Evolutionary conservation across 1,140 invertebrate genomes (phyloP), one percentile per base, ranked within the genome.

Genomic region (Caerostris darwini): DNA sequence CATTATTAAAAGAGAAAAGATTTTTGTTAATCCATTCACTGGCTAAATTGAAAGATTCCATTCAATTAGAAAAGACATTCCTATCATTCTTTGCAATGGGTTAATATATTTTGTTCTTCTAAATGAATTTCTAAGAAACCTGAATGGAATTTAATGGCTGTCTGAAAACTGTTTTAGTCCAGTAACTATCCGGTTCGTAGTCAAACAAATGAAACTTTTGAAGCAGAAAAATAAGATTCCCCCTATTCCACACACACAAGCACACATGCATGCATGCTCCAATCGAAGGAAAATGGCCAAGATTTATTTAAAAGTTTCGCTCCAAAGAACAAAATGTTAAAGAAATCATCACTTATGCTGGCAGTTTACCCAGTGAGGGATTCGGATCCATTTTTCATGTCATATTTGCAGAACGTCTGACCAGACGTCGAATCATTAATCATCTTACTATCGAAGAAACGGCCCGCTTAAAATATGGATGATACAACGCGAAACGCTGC

Each of bases 401-500:
- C 19, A n/a, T 57, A 57, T 58, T 85, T 85, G 82, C 56, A 57
- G 82, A 85, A 19, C 17, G 82, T 85, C 57, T 57, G 82, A 58
- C 82, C 82, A 58, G 7, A 57, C n/a, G 56, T n/a, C n/a, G 12
- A 34, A 10, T n/a, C 54, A 85, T 85, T 85, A 85, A 85, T 85
- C 82, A 85, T 85, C 5, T n/a, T n/a, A 34, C 82, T 19, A 57
- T 56, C 54, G 56, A 85, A 85, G 82, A 34, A 34, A 34, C 57
- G 82, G 54, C 17, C n/a, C 57, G 82, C 19, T 85, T 85, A 85
- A 85, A 85, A 85, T 85, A 85, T 85, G 82, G 82, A 85, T 85
- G 82, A 58, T 85, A 56, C 7, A 85, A 85, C 19, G 19, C 54
- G 50, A 85, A n/a, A n/a, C 7, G 3, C 34, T 34, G 34, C 34